These are phyloP conservation scores for Tetramorium alpestre DNA, from an alignment of 1,140 invertebrate genomes.

Conservation along the genomic window DNA sequence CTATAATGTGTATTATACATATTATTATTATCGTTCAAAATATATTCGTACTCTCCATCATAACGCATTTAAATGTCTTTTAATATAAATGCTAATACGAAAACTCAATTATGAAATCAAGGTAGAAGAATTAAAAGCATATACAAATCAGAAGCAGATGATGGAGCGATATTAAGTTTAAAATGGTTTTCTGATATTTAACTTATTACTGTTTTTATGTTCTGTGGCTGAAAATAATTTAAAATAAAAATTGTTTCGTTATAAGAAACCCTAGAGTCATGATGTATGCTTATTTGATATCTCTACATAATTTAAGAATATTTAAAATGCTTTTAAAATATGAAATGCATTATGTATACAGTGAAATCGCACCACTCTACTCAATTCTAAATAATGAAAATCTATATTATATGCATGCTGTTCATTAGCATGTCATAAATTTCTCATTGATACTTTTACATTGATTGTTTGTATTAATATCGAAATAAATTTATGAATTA, in stretches of 20 bases:
- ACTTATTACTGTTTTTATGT: background rate
- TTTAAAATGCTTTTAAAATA: background rate
- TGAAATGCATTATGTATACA: background rate
- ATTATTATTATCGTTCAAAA: background rate
- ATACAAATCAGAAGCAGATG: background rate
- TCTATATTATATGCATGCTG: background rate
- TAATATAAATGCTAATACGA: constrained; percentile 24
- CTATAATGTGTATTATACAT: background rate
- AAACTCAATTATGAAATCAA: constrained; percentile 10
- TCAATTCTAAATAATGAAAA: background rate
- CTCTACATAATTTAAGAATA: background rate
- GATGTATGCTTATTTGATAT: background rate
- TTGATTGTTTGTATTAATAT: background rate
- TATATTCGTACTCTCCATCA: background rate
- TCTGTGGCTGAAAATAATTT: background rate
- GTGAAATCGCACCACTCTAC: background rate
- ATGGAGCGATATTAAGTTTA: background rate
- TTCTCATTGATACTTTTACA: background rate
- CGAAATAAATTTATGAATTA: background rate
- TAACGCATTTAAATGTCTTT: background rate
- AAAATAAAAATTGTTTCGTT: background rate
- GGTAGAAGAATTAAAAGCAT: background rate
- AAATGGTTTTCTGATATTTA: background rate
- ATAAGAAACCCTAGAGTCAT: background rate
- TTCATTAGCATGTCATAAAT: background rate